Evolutionary conservation across 2,113 vertebrate species (phyloP).

Genomic region (Sturnira hondurensis): DNA sequence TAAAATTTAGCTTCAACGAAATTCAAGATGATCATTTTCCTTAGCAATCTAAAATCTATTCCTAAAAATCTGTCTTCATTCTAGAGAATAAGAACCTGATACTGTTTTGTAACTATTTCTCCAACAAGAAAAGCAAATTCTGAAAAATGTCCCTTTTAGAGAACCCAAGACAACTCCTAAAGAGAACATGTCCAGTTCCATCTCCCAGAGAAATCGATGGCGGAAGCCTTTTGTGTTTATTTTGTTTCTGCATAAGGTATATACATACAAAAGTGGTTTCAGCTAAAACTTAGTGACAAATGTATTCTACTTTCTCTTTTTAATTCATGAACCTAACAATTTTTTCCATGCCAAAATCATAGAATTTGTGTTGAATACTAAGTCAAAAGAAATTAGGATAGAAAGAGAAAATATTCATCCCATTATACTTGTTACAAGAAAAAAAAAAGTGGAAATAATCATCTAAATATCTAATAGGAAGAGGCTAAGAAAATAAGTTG

Average conservation of each 20-base stretch:
- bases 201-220: not conserved
- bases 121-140: not conserved
- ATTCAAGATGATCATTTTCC: not conserved
- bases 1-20: not conserved
- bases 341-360: not conserved
- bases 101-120: constrained; percentile 1
- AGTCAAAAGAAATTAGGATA: constrained; percentile 36
- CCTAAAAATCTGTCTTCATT: not conserved
- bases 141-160: not conserved
- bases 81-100: not conserved
- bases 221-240: not conserved
- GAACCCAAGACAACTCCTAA: not conserved
- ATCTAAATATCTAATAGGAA: not conserved
- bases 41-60: not conserved
- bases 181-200: not conserved
- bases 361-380: constrained; percentile 36
- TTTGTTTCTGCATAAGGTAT: not conserved
- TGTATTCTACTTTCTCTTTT: constrained; percentile 17
- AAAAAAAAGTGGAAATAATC: not conserved
- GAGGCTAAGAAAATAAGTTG: not conserved
- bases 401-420: constrained; percentile 30
- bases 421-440: not conserved
- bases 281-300: constrained; percentile 10
- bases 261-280: not conserved
- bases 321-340: constrained; percentile 13